Evolutionary conservation across 2,113 vertebrate species (phyloP), one percentile per base, ranked within the genome.

Genomic region (Lagopus muta): DNA sequence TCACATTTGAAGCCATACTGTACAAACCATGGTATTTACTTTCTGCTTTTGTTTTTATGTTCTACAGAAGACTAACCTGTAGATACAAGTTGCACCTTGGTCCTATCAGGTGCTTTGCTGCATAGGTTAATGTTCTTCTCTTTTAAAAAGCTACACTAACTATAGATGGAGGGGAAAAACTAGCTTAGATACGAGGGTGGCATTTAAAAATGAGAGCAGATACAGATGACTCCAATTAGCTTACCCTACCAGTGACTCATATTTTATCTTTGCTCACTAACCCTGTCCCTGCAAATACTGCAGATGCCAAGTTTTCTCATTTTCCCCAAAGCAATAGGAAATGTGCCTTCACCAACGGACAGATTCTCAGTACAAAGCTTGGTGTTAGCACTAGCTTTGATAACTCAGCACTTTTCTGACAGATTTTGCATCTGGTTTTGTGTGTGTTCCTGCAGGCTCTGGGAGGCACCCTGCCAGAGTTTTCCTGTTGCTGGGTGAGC

Each of bases 401-500:
- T 77, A 86, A 48, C 47, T 80, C 11, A 0, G 50, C 0, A 0
- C 32, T 67, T 14, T 27, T 40, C 76, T 70, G 64, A 48, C 54
- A 70, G 78, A 48, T 82, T 71, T 66, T 87, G 67, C 69, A 28
- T 50, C 13, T 13, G 65, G 6, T 92, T 93, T 88, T 81, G 57
- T 60, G 36, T 20, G 12, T 38, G 16, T 72, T 88, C 48, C 55
- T 27, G 57, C 70, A 50, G 73, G 48, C 47, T 60, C 24, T 20
- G 17, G 57, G 72, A 40, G 66, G n/a, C 43, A 40, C 76, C 11
- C 34, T 50, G 76, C 88, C 70, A n/a, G 48, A 90, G 36, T 72
- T 91, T 95, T 95, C 85, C 76, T 88, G 83, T 21, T 52, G 76
- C 15, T 58, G 75, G 45, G 43, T 60, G 57, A 94, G 70, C 83